Base-by-base conservation (phyloP, 2,888 invertebrate genomes). In the Scaptomyza caliginosa region DNA sequence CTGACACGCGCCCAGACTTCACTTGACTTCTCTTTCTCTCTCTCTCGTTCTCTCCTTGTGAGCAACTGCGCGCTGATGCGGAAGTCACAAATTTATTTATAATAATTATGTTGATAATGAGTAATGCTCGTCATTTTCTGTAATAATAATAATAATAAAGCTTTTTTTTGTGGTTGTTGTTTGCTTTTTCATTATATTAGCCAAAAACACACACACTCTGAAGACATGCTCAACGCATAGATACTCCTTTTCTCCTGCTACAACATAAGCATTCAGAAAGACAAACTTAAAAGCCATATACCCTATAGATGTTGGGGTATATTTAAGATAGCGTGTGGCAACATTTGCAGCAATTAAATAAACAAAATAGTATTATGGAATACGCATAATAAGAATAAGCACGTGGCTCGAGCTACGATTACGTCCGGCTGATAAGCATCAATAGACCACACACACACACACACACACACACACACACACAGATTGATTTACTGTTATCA, bases 61-160 rank as follows among this genome's bases (percentile, higher is more conserved):
- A 32, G 57, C 30, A 48, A 34, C 45, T 10, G 7, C 16, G 24
- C 24, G 7, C 24, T 39, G 66, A 72, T 38, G 67, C 67, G 70
- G 70, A 72, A 71, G 71, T 66, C 67, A 39, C 39, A 43, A 48
- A 52, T 57, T 43, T 54, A 54, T 73, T 62, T 39, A 34, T 67
- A 32, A 60, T 65, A 70, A 66, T 60, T 49, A 65, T 56, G 55
- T 56, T 72, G 66, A 72, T 72, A 60, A 71, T 71, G 73, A 72
- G 60, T 72, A 71, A 71, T 39, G 42, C 48, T 24, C 46, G 55
- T 19, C 49, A 26, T 26, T 26, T 71, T 64, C 49, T 59, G 54
- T 51, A 51, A 40, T 19, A 26, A 28, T 38, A 23, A 21, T 19
- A 28, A 21, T 6, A 32, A 7, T 21, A 6, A 16, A 26, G 52